phyloP scores from a whole-genome alignment of 30 jellyfish, hydroid and myxozoan species.

The Cassiopea andromeda region DNA sequence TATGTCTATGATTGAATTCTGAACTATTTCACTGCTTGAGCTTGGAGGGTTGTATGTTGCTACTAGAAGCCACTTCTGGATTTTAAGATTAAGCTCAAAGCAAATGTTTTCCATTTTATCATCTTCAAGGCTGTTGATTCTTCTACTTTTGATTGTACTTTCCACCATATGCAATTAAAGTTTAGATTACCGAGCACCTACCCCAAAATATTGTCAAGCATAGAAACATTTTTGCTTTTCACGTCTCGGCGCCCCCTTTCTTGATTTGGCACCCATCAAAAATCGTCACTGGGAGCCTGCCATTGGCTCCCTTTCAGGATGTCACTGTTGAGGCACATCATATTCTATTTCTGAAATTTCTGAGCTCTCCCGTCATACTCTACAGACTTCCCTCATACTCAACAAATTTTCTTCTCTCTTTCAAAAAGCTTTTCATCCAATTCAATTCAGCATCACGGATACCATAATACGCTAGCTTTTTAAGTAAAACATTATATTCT shows the following conservation, averaged over 20 bases:
- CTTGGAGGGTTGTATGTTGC: constrained; percentile 12
- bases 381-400: constrained; percentile 5
- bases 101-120: not conserved
- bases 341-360: not conserved
- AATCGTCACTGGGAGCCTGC: too few relatives aligned
- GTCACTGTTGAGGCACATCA: not conserved
- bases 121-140: constrained; percentile 1
- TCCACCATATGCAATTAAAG: not conserved
- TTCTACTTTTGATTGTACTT: constrained; percentile 4
- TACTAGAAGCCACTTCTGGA: not conserved
- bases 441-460: constrained; percentile 37
- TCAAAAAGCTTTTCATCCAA: constrained; percentile 17
- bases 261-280: too few relatives aligned
- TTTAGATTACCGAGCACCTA: too few relatives aligned
- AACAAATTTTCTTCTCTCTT: constrained; percentile 19
- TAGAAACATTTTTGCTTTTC: too few relatives aligned
- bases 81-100: constrained; percentile 1
- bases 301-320: too few relatives aligned
- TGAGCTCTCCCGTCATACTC: not conserved
- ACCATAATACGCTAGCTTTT: constrained; percentile 22
- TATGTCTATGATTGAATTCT: constrained; percentile 2
- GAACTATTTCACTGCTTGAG: constrained; percentile 1
- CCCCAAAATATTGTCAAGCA: too few relatives aligned
- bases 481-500: constrained; percentile 8
- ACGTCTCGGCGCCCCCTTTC: too few relatives aligned